phyloP scores from a whole-genome alignment of 2,113 vertebrate genomes.

The Phalacrocorax carbo region DNA sequence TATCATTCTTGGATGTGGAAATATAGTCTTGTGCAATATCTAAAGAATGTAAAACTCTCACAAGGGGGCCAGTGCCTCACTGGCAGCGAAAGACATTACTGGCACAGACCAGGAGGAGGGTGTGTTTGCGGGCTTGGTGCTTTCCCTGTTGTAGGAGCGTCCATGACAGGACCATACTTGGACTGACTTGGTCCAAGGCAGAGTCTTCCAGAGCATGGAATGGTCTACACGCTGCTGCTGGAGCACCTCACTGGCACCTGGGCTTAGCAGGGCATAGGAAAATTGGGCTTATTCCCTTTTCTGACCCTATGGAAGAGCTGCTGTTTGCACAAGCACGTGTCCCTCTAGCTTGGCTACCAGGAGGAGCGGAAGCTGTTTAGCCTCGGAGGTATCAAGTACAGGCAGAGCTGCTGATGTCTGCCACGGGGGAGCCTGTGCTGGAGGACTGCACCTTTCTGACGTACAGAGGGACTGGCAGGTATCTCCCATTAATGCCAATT shows the following conservation, averaged over 20 bases:
- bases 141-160: neutral
- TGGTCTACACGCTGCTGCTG: neutral
- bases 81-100: neutral
- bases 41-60: conserved; percentile 22
- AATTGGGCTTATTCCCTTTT: neutral
- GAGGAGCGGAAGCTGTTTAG: neutral
- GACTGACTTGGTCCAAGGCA: neutral
- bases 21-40: conserved; percentile 9
- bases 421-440: neutral
- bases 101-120: neutral
- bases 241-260: neutral
- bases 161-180: too few relatives aligned
- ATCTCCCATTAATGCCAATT: conserved; percentile 23
- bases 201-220: neutral
- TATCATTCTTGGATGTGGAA: conserved; percentile 28
- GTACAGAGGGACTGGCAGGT: neutral
- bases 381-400: rapidly evolving
- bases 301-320: neutral
- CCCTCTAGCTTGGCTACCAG: neutral
- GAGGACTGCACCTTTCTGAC: neutral
- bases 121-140: neutral
- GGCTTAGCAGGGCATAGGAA: neutral
- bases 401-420: neutral
- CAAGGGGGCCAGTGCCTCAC: neutral
- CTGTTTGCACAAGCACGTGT: neutral